Base-by-base conservation (phyloP, 2,888 invertebrate genomes). In the Laspeyria flexula region DNA sequence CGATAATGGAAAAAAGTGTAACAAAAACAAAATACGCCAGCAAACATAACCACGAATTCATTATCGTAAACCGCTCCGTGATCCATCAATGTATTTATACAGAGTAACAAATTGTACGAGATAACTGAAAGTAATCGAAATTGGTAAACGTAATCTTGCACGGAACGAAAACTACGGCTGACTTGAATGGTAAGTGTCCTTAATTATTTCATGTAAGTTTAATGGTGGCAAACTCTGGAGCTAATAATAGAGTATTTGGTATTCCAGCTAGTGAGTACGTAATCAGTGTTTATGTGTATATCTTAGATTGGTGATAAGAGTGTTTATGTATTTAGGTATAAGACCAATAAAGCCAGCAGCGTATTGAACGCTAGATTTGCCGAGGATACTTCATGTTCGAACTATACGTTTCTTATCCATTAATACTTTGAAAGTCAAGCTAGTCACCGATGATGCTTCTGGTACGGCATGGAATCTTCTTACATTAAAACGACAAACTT, bases 61-160 rank as follows among this genome's bases (percentile, higher is more conserved):
- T 33, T 23, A 25, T 7, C 15, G 10, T n/a, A 9, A 46, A 46
- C 16, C 31, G 30, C 21, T 30, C 29, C 35, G 35, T n/a, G 23
- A 33, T 16, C 33, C 16, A 41, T 45, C 27, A 46, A 23, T 12
- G 12, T 29, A 45, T 3, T 1, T 5, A 39, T 10, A 10, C 7
- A 4, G 43, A 4, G 43, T 33, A 25, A 44, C 44, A 45, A 52
- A 42, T 34, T 41, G 38, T 10, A 1, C 34, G 2, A 63, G 52
- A 65, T 66, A 73, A 71, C 57, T 52, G 61, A 69, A 69, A 60
- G 51, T 60, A 64, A 67, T 69, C 56, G 49, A 62, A 60, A 33
- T 34, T n/a, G 42, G 11, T 29, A 53, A 49, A 49, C 38, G 39
- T 52, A 34, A 40, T 55, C 50, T 43, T 50, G 29, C 34, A 60